phyloP scores from a whole-genome alignment of 2,888 invertebrate species.

The Tachina grossa region DNA sequence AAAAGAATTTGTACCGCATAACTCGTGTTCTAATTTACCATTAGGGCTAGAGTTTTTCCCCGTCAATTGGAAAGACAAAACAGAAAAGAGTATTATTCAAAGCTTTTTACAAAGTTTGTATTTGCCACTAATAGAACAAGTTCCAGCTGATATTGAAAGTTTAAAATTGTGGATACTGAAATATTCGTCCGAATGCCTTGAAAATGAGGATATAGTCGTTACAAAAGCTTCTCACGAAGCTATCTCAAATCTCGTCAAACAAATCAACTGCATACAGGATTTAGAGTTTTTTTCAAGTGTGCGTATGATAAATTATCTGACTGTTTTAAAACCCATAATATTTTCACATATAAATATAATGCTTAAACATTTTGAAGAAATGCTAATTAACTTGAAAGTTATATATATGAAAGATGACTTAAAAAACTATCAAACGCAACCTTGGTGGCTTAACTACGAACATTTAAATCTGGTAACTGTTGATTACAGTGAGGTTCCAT shows the following conservation, averaged over 20 bases:
- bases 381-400: conserved; percentile 64
- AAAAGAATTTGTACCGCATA: conserved; percentile 83
- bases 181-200: conserved; percentile 74
- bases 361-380: conserved; percentile 57
- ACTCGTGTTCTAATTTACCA: conserved; percentile 84
- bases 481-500: conserved; percentile 53
- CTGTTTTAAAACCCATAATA: conserved; percentile 77
- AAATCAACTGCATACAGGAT: conserved; percentile 71
- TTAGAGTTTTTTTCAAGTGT: conserved; percentile 59
- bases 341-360: conserved; percentile 72
- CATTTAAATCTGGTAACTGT: conserved; percentile 73
- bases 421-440: conserved; percentile 72
- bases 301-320: conserved; percentile 75
- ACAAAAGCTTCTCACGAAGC: conserved; percentile 76
- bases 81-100: conserved; percentile 84
- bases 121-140: conserved; percentile 78
- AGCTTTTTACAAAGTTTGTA: conserved; percentile 84
- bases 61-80: conserved; percentile 84
- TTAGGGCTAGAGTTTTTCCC: conserved; percentile 86
- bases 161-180: conserved; percentile 77
- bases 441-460: conserved; percentile 78
- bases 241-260: conserved; percentile 75
- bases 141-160: conserved; percentile 69
- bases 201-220: conserved; percentile 73
- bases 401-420: conserved; percentile 78